Conservation (phyloP, 1,140 invertebrate species). For the Amyelois transitella region DNA sequence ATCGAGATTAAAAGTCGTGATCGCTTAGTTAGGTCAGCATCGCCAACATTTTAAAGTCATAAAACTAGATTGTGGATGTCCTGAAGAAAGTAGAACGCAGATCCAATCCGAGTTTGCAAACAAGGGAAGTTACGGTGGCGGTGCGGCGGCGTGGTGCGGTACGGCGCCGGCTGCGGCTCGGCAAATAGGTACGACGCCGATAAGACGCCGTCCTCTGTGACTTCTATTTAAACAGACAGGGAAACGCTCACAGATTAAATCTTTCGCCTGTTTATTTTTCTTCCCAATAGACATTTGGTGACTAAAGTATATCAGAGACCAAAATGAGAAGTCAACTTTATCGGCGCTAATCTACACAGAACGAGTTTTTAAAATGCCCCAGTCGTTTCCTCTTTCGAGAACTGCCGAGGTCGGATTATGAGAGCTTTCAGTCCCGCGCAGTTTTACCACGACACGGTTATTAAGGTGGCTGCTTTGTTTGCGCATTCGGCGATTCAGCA, state of each 20-base stretch:
- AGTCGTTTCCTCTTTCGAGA: constrained; percentile 27
- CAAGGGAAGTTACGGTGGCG: constrained; percentile 64
- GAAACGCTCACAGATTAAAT: constrained; percentile 65
- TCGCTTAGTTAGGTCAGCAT: constrained; percentile 42
- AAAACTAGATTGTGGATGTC: constrained; percentile 68
- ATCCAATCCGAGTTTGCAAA: constrained; percentile 73
- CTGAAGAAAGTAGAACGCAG: constrained; percentile 65
- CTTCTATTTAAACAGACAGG: constrained; percentile 67
- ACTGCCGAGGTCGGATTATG: constrained; percentile 47
- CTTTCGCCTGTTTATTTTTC: constrained; percentile 61
- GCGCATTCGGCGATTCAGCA: constrained; percentile 52
- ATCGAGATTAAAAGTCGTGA: constrained; percentile 21
- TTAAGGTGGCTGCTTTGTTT: constrained; percentile 62
- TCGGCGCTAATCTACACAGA: constrained; percentile 46
- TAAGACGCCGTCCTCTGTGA: constrained; percentile 63
- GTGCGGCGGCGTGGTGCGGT: constrained; percentile 19
- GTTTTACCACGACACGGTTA: constrained; percentile 51
- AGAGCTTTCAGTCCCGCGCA: constrained; percentile 46
- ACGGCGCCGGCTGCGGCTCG: constrained; percentile 45
- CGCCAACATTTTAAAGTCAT: constrained; percentile 65
- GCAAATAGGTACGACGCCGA: constrained; percentile 64
- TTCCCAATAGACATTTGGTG: constrained; percentile 36
- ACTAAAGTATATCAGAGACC: constrained; percentile 44
- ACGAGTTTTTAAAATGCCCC: constrained; percentile 52
- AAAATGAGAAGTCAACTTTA: constrained; percentile 53